Evolutionary conservation across 1,140 invertebrate genomes (phyloP), one percentile per base, ranked within the genome.

Genomic region (Hestina assimilis): DNA sequence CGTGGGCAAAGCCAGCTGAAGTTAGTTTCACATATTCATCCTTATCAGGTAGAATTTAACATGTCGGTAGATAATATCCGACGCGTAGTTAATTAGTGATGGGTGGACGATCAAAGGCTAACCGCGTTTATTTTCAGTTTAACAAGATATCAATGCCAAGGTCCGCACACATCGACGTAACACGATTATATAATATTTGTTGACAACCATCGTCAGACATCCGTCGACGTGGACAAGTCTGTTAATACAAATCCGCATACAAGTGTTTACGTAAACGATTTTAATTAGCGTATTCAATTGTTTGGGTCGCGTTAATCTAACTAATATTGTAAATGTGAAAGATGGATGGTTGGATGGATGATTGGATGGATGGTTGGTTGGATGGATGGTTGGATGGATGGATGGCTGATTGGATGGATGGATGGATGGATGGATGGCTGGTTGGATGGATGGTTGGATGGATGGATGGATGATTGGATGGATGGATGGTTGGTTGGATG

Each of bases 121-220:
- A 20, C 19, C 35, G 23, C 21, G 46, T 28, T 12, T 43, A 40
- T 59, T 59, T 53, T 19, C 31, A 53, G 50, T 47, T 48, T 50
- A 54, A 54, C 43, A 53, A 54, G 51, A 50, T 48, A 48, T 60
- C 58, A 60, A 41, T 60, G 58, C 50, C 58, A 60, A 60, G 58
- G 58, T 54, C 33, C 38, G 38, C 35, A 51, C 51, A 45, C 35
- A 31, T 47, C 41, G 51, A 60, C 50, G 41, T 35, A 46, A 29
- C 11, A 12, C 17, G 35, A 43, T 48, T 48, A 48, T 35, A 48
- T 46, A 20, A 31, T 23, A 26, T 40, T 19, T 47, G 50, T 52
- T 51, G 35, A 51, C 48, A 51, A 17, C 19, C 14, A 51, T 42
- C 26, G 38, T 52, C 38, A 29, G 29, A 52, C 15, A 12, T 12